Percentiles rank a stretch among this genome's conserved stretches.
phyloP scores from a whole-genome alignment of 2,113 vertebrate genomes.

The Semnornis frantzii region DNA sequence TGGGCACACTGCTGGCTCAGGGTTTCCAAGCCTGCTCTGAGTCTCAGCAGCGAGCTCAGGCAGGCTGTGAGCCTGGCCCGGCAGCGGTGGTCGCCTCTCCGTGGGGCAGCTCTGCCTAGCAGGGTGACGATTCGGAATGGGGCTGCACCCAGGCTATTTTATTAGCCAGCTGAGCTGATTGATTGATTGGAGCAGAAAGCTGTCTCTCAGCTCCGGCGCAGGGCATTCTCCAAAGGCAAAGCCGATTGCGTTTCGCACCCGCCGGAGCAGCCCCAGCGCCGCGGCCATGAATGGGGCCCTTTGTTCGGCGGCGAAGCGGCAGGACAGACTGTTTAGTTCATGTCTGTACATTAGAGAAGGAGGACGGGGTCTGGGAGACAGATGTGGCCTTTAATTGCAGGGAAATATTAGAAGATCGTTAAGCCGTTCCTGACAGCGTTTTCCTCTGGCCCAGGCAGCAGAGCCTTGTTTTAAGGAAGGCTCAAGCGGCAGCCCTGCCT shows the following conservation, averaged over 20 bases:
- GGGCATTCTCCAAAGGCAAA: conserved; percentile 81
- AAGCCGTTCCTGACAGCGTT: conserved; percentile 78
- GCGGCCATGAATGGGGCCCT: conserved; percentile 79
- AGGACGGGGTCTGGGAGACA: conserved; percentile 81
- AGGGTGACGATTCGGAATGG: neutral
- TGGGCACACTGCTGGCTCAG: too few relatives aligned
- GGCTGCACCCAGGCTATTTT: conserved; percentile 9
- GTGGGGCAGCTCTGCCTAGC: neutral
- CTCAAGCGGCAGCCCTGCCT: conserved; percentile 13
- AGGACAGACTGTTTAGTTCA: conserved; percentile 85
- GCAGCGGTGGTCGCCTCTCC: neutral
- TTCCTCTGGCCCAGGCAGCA: conserved; percentile 64
- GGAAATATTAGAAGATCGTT: conserved; percentile 84
- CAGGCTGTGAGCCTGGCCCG: neutral
- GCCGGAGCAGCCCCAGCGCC: conserved; percentile 57
- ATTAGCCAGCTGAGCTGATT: conserved; percentile 74
- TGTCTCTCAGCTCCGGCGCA: conserved; percentile 68
- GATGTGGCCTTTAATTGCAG: conserved; percentile 84
- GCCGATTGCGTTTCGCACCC: conserved; percentile 71
- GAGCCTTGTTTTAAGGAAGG: conserved; percentile 2
- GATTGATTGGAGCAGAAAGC: conserved; percentile 78
- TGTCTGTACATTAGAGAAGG: conserved; percentile 76
- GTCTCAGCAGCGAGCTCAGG: neutral
- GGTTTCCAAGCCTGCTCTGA: neutral
- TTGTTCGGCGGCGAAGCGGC: conserved; percentile 77